Evolutionary conservation across 2,113 vertebrate species (phyloP).

Genomic region (Oreochromis niloticus): DNA sequence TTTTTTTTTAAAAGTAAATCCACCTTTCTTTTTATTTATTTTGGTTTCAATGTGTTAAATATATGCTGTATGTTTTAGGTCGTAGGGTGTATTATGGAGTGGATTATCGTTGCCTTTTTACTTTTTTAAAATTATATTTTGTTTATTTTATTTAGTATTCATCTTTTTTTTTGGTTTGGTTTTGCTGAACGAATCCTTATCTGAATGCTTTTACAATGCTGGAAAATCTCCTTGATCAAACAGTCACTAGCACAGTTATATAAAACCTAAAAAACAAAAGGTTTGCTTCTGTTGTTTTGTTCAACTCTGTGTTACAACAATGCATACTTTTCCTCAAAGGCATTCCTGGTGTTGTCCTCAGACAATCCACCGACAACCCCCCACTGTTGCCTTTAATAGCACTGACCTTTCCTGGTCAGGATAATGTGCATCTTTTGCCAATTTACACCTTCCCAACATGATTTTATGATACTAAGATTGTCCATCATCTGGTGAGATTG

Average conservation of each 20-base stretch:
- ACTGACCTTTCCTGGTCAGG: background rate
- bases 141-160: background rate
- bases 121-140: background rate
- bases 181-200: background rate
- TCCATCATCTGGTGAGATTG: background rate
- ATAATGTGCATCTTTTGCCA: background rate
- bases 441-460: background rate
- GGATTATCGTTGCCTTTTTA: background rate
- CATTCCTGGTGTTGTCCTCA: background rate
- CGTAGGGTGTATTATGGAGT: background rate
- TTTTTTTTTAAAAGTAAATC: background rate
- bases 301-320: background rate
- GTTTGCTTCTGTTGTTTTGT: background rate
- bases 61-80: background rate
- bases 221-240: background rate
- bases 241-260: background rate
- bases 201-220: background rate
- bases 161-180: background rate
- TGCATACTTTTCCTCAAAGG: background rate
- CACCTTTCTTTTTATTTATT: background rate
- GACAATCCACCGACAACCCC: background rate
- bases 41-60: background rate
- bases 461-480: background rate
- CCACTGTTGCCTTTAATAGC: background rate
- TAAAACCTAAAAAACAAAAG: background rate